Percentiles rank a stretch among this genome's conserved stretches.
Conservation (phyloP, 2,113 vertebrate genomes). For the Plestiodon gilberti region DNA sequence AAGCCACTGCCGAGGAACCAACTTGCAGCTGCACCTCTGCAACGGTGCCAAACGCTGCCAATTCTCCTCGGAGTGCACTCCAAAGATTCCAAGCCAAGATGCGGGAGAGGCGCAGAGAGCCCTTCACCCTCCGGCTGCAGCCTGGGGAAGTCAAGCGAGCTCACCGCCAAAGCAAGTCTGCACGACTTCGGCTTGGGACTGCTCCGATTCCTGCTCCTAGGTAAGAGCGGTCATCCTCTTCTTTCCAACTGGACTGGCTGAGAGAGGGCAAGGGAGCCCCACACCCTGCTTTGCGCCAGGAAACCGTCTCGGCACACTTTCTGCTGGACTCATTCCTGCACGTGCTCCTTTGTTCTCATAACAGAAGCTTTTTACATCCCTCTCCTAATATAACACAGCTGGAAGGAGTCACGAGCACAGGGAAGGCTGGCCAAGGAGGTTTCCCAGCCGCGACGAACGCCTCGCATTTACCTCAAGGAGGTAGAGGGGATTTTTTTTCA, state of each 20-base stretch:
- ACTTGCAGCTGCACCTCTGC: slow-evolving; percentile 52
- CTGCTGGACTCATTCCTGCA: slow-evolving; percentile 75
- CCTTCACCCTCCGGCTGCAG: slow-evolving; percentile 46
- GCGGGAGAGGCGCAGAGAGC: slow-evolving; percentile 60
- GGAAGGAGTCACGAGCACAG: slow-evolving; percentile 72
- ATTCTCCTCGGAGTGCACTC: slow-evolving; percentile 54
- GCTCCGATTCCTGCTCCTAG: slow-evolving; percentile 69
- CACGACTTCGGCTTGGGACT: slow-evolving; percentile 67
- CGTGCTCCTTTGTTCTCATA: slow-evolving; percentile 80
- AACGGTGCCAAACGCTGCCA: slow-evolving; percentile 53
- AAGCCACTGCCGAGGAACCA: slow-evolving; percentile 57
- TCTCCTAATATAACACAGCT: slow-evolving; percentile 67
- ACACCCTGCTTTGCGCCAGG: slow-evolving; percentile 47
- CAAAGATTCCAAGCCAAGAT: slow-evolving; percentile 66
- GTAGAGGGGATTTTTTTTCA: slow-evolving; percentile 27
- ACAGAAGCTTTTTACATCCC: slow-evolving; percentile 73
- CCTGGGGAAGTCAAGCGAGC: slow-evolving; percentile 71
- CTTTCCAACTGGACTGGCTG: slow-evolving; percentile 61
- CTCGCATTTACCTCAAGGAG: slow-evolving; percentile 34
- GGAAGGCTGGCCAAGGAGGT: slow-evolving; percentile 60
- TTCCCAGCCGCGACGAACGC: slow-evolving; percentile 30
- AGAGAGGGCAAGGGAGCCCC: slow-evolving; percentile 58
- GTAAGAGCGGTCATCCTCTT: slow-evolving; percentile 72
- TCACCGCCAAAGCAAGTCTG: slow-evolving; percentile 70
- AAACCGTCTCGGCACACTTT: slow-evolving; percentile 62